phyloP scores from a whole-genome alignment of 2,888 invertebrate species.

The Cryptosula pallasiana region DNA sequence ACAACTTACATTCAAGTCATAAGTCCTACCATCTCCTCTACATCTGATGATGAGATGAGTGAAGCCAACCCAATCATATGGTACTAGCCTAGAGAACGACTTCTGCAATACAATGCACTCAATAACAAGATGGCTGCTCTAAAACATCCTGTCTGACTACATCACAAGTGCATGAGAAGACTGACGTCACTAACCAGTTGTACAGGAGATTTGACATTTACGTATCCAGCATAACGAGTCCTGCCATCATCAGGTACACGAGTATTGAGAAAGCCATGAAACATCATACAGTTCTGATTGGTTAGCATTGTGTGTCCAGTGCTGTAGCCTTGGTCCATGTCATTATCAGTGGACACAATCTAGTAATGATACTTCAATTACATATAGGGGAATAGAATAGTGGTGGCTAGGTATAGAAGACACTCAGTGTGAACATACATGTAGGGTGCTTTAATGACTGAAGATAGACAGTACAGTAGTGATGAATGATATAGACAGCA shows the following conservation, averaged over 20 bases:
- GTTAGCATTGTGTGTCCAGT: constrained; percentile 64
- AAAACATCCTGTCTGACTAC: too few species aligned
- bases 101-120: too few species aligned
- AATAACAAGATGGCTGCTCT: too few species aligned
- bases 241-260: constrained; percentile 74
- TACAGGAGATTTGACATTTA: constrained; percentile 66
- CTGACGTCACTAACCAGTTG: too few species aligned
- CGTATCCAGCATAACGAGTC: constrained; percentile 73
- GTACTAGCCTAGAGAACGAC: constrained; percentile 71
- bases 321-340: constrained; percentile 75
- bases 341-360: constrained; percentile 69
- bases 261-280: constrained; percentile 53
- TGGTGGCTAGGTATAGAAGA: too few species aligned
- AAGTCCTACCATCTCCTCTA: constrained; percentile 89
- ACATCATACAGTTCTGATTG: constrained; percentile 56
- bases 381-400: too few species aligned
- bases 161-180: too few species aligned
- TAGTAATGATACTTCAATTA: too few species aligned
- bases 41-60: constrained; percentile 72
- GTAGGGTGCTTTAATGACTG: too few species aligned
- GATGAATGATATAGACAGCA: too few species aligned
- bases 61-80: constrained; percentile 71
- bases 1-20: constrained; percentile 64
- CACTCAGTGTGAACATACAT: too few species aligned
- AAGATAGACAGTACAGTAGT: too few species aligned